phyloP scores from a whole-genome alignment of 37 sponge, comb jelly and placozoan genomes.

The Hexactinellida sp. region DNA sequence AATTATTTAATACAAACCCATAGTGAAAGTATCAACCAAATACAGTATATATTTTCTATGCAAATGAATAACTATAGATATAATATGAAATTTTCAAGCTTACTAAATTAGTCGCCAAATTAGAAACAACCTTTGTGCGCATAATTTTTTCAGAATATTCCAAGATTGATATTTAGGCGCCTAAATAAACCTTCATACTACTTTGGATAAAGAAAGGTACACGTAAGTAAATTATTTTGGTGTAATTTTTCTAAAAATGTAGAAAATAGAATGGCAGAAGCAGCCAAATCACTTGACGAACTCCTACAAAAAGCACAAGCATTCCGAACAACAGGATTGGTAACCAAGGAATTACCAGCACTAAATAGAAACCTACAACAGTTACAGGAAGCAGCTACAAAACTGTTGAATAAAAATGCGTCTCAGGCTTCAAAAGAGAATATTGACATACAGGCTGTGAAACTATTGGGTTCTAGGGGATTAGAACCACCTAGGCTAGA shows the following conservation, averaged over 20 bases:
- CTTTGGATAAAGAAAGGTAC: not conserved
- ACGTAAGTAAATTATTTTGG: not conserved
- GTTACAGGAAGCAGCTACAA: constrained; percentile 82
- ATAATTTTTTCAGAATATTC: too few species aligned
- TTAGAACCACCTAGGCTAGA: constrained; percentile 78
- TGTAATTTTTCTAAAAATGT: not conserved
- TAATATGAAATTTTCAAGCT: too few species aligned
- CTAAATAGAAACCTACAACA: constrained; percentile 82
- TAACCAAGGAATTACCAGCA: constrained; percentile 53
- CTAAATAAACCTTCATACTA: too few species aligned
- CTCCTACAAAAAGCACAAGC: not conserved
- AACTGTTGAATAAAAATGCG: constrained; percentile 61
- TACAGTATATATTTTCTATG: too few species aligned
- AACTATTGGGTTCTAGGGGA: constrained; percentile 74
- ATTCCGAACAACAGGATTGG: not conserved
- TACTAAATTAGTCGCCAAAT: too few species aligned
- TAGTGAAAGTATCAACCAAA: too few species aligned
- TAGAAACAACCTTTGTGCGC: too few species aligned
- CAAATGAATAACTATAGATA: too few species aligned
- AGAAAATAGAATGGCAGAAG: not conserved
- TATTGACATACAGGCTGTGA: constrained; percentile 18
- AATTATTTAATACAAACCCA: too few species aligned
- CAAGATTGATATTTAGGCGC: too few species aligned
- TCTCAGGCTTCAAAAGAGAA: constrained; percentile 22
- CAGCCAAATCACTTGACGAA: not conserved